These are phyloP conservation scores for Rhopalosiphum nymphaeae DNA, from an alignment of 2,888 invertebrate genomes.

Conservation along the genomic window DNA sequence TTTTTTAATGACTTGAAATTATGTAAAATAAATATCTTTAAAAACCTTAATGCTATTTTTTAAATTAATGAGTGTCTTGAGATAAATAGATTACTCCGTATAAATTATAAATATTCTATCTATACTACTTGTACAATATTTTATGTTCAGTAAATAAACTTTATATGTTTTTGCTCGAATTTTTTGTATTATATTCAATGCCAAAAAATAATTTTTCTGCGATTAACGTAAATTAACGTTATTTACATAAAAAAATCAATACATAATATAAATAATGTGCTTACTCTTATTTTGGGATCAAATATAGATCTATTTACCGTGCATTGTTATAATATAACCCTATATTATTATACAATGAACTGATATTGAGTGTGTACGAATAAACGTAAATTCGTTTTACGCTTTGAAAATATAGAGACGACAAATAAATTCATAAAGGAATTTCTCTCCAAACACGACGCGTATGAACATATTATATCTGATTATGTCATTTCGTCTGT, in stretches of 20 bases:
- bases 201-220: background rate
- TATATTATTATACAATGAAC: background rate
- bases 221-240: background rate
- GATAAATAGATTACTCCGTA: background rate
- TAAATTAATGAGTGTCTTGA: background rate
- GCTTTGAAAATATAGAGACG: background rate
- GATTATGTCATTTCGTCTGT: background rate
- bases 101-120: background rate
- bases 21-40: background rate
- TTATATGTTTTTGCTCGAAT: background rate
- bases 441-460: background rate
- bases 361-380: background rate
- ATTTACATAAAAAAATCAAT: background rate
- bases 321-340: background rate
- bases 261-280: background rate
- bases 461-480: background rate
- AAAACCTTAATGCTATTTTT: background rate
- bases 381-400: background rate
- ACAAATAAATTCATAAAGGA: background rate
- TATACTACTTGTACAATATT: background rate
- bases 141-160: background rate
- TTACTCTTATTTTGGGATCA: background rate
- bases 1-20: background rate
- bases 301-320: background rate
- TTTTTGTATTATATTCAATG: background rate